Evolutionary conservation across 2,888 invertebrate genomes (phyloP), one percentile per base, ranked within the genome.

Genomic region (Plagodis dolabraria): DNA sequence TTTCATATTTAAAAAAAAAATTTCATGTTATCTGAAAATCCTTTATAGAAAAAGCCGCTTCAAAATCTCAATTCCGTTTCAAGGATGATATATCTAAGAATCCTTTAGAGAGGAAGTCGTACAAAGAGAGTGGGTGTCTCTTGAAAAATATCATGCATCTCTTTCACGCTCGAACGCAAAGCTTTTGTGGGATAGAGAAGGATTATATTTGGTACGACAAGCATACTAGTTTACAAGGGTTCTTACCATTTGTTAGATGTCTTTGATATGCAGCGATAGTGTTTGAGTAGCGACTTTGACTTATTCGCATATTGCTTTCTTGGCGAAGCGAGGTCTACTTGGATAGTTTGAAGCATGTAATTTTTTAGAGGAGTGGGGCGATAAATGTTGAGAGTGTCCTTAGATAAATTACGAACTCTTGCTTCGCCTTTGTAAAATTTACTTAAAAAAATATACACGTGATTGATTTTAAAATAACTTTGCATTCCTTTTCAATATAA

Each of bases 51-150:
- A 11, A 11, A 22, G 22, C 22, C 22, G 43, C 43, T 43, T 7
- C 43, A 43, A n/a, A 43, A 33, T 43, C 45, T 45, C 12, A 40
- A 67, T 68, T 66, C 36, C 45, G 62, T 57, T 66, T 44, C 44
- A 45, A 60, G 35, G 54, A 50, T 60, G 60, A 65, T 57, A 66
- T 67, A 71, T 71, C 71, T 71, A 52, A 63, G 60, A 65, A 63
- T 71, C 70, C 67, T 71, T 70, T 65, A 66, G 63, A 65, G 57
- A 55, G 54, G 67, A 65, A 59, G 54, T 55, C 53, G 43, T 50
- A 64, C 64, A 67, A 63, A 64, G 63, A 57, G 63, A 40, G 47
- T 47, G 48, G 55, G 48, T 56, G 9, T 35, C 35, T 47, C 46
- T 54, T 49, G 46, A 60, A 55, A 55, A 60, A 47, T 47, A 45